Evolutionary conservation across 2,113 vertebrate species (phyloP).

Genomic region (Pseudopodoces humilis): DNA sequence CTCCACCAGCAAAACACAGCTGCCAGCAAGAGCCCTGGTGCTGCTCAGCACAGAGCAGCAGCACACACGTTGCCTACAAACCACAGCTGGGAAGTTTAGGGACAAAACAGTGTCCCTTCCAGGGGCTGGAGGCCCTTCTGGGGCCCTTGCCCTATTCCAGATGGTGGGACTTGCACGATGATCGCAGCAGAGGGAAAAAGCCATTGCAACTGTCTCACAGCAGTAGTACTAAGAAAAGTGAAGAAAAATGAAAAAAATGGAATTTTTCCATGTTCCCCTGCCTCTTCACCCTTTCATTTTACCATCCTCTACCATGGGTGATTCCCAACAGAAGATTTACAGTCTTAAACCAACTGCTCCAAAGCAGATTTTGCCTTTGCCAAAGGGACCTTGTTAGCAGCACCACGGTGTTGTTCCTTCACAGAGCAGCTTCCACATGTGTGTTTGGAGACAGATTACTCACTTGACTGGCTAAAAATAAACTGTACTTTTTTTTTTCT

Average conservation of each 20-base stretch:
- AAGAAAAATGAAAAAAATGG: too few relatives aligned
- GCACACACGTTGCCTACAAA: neutral
- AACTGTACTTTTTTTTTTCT: neutral
- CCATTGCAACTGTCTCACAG: rapidly evolving
- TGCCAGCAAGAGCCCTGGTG: neutral
- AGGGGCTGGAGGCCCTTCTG: neutral
- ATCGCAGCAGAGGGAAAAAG: neutral
- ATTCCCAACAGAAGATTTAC: neutral
- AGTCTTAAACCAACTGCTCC: neutral
- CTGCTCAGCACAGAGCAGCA: neutral
- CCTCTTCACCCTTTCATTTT: neutral
- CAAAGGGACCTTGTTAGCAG: neutral
- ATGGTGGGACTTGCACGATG: rapidly evolving
- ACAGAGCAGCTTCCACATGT: rapidly evolving
- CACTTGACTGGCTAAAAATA: neutral
- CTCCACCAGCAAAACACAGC: neutral
- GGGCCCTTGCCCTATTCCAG: neutral
- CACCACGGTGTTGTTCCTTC: rapidly evolving
- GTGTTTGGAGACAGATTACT: neutral
- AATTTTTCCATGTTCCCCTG: neutral
- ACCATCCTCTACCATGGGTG: neutral
- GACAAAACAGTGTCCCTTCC: neutral
- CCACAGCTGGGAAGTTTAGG: neutral
- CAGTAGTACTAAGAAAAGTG: neutral
- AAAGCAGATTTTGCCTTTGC: neutral